Percentiles rank a stretch among this genome's conserved stretches.
Conservation (phyloP, 2,797 vertebrate genomes). For the Crocodylus rhombifer region DNA sequence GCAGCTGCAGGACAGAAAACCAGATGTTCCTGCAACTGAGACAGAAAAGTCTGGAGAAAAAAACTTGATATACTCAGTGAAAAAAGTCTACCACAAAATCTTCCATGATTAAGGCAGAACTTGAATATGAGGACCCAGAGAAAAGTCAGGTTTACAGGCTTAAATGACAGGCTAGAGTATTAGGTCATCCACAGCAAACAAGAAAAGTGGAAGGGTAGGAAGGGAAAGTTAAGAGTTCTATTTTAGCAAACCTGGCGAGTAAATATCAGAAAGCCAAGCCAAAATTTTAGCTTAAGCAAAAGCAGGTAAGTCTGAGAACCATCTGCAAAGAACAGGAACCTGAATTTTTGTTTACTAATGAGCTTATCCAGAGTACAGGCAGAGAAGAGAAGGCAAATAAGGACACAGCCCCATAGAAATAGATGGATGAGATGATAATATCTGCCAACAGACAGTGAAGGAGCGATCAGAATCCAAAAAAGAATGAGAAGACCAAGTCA, state of each 20-base stretch:
- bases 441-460: not conserved
- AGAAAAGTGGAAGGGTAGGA: no score
- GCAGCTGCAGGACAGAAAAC: no score
- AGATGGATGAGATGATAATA: not conserved
- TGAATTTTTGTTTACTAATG: not conserved
- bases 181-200: no score
- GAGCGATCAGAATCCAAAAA: not conserved
- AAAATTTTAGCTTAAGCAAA: rapidly evolving
- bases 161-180: no score
- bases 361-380: not conserved
- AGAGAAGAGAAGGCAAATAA: not conserved
- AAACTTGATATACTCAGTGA: no score
- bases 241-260: rapidly evolving
- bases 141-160: no score
- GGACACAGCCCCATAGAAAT: not conserved
- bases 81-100: no score
- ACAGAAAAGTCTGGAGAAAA: no score
- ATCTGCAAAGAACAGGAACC: not conserved
- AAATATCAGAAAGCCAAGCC: not conserved
- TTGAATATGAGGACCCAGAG: no score
- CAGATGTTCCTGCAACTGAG: no score
- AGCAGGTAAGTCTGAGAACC: not conserved
- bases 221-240: not conserved
- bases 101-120: no score
- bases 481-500: not conserved